phyloP scores from a whole-genome alignment of 2,113 vertebrate species.

The Pachyramphus minor region DNA sequence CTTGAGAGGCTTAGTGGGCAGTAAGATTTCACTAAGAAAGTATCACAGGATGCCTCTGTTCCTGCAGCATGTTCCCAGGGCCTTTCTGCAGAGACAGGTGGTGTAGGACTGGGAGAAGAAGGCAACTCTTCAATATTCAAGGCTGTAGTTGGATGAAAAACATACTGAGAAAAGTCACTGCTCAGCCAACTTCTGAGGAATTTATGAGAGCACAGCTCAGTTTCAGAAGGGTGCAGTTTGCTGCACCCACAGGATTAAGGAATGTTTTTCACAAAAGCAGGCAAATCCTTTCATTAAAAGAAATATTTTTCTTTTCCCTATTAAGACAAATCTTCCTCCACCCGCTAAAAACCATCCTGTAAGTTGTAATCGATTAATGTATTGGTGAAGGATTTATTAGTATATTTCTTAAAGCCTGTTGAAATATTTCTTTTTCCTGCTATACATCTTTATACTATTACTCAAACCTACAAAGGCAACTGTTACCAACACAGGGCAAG shows the following conservation, averaged over 20 bases:
- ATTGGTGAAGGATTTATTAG: neutral
- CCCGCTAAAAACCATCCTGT: neutral
- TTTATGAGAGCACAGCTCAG: neutral
- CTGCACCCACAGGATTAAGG: neutral
- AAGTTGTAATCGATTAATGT: neutral
- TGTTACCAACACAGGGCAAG: neutral
- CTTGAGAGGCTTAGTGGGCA: neutral
- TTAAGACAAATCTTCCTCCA: neutral
- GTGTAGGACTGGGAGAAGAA: neutral
- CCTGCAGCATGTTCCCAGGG: rapidly evolving
- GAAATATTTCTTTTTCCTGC: neutral
- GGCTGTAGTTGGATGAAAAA: neutral
- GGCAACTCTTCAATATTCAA: neutral
- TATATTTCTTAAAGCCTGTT: neutral
- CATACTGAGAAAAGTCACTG: neutral
- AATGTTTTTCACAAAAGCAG: neutral
- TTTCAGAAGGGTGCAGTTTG: neutral
- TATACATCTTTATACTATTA: neutral
- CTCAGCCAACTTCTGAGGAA: neutral
- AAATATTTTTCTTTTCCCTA: neutral
- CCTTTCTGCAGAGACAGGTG: neutral
- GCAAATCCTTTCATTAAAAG: neutral
- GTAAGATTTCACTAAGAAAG: neutral
- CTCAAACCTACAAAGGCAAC: neutral
- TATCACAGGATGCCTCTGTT: neutral